Conservation (phyloP, 1,140 invertebrate species). For the Trichonephila clavipes region DNA sequence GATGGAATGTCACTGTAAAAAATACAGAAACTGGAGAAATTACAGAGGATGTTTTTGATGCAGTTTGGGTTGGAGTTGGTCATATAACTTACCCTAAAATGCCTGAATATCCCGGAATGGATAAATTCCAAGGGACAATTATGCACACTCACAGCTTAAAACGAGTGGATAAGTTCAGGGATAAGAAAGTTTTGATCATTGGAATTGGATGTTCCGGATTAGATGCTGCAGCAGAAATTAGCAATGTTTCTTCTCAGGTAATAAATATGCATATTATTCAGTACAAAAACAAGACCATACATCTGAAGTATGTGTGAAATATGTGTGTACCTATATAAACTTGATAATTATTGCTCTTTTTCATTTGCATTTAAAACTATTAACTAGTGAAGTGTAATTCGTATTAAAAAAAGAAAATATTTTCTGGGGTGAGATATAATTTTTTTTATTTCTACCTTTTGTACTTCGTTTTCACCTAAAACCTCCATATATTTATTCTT, state of each 20-base stretch:
- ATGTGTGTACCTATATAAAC: no score
- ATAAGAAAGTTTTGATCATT: conserved; percentile 80
- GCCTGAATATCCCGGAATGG: conserved; percentile 78
- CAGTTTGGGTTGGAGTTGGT: conserved; percentile 78
- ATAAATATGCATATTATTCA: neutral
- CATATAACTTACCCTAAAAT: conserved; percentile 80
- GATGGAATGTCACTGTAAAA: conserved; percentile 80
- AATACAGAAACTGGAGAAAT: conserved; percentile 77
- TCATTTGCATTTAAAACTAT: no score
- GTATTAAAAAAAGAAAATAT: no score
- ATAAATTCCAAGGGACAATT: conserved; percentile 79
- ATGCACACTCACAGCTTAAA: conserved; percentile 81
- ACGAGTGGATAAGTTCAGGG: conserved; percentile 78
- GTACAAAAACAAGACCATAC: no score
- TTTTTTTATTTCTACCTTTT: no score
- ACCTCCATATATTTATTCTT: no score
- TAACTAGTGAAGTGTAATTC: no score
- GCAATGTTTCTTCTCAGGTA: conserved; percentile 75
- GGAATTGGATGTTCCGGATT: conserved; percentile 79
- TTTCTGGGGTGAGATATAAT: no score
- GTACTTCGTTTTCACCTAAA: no score
- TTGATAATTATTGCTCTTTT: no score
- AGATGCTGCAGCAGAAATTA: conserved; percentile 78
- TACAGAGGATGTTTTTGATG: conserved; percentile 76
- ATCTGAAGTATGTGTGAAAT: no score